Base-by-base conservation (phyloP, 2,113 vertebrate species). In the Pteropus alecto region DNA sequence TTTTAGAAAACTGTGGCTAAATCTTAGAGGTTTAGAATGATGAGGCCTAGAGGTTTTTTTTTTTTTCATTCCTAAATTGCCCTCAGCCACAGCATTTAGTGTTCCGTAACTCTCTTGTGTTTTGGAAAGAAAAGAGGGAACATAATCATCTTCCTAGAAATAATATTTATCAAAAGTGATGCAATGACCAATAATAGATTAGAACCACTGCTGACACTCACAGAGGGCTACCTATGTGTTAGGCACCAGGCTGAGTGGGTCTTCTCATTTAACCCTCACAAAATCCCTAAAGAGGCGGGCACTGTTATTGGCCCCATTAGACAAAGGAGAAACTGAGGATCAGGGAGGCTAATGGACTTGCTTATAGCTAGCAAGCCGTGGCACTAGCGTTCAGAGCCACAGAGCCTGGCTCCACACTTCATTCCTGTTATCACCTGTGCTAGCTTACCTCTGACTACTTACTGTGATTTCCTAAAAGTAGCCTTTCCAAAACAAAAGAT, bases 11-110 rank as follows among this genome's bases (percentile, higher is more conserved):
- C 70, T 56, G 11, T 61, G 61, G 56, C 46, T 87, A 74, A 87
- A 87, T 65, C 7, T 79, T 68, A 63, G 88, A 95, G 94, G 83
- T 90, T 89, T 6, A 2, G 6, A 67, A 95, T 92, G 96, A 97
- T 38, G 96, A 96, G 87, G 93, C 67, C 90, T 51, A 19, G 68
- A 76, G 73, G 11, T 3, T 51, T 15, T 51, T 51, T 94, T 95
- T 38, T 84, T 97, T 97, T 93, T 94, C 91, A 67, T 68, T 96
- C 68, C 74, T 90, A 61, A 97, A 65, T 95, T 97, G 97, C 85
- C 7, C 63, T 95, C 54, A 65, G 41, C 89, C 70, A 38, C 77
- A 85, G 19, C 16, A 41, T 60, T 93, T 89, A 46, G 83, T 58
- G 77, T 89, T 89, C 54, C 56, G 18, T 48, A 81, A 79, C 22